Evolutionary conservation across 2,888 invertebrate species (phyloP).

Genomic region (Myopa tessellatipennis): DNA sequence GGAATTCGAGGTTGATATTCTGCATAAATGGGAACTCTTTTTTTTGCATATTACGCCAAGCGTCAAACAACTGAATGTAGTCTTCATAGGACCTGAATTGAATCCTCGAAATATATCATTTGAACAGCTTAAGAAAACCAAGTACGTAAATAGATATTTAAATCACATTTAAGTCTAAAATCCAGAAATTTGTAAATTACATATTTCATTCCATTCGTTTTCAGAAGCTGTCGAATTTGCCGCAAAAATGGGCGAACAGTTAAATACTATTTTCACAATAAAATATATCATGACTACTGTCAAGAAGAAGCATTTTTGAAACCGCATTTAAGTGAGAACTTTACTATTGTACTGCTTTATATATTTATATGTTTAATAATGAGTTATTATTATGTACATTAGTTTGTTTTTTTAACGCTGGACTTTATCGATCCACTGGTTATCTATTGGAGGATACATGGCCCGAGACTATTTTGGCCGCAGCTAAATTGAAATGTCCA

Average conservation of each 20-base stretch:
- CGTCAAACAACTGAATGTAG: constrained; percentile 71
- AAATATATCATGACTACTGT: constrained; percentile 71
- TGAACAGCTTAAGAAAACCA: constrained; percentile 72
- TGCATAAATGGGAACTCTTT: constrained; percentile 79
- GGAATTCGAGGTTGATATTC: constrained; percentile 77
- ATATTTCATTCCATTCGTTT: constrained; percentile 41
- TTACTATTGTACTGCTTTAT: not conserved
- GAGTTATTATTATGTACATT: not conserved
- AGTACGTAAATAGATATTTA: constrained; percentile 61
- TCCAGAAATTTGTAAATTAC: constrained; percentile 8
- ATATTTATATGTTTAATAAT: not conserved
- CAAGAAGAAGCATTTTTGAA: constrained; percentile 63
- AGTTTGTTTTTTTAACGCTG: constrained; percentile 81
- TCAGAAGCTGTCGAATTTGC: constrained; percentile 71
- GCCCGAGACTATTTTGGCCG: constrained; percentile 74
- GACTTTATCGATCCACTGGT: constrained; percentile 76
- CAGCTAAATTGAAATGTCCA: constrained; percentile 72
- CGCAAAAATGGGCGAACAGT: constrained; percentile 69
- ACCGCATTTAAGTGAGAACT: constrained; percentile 72
- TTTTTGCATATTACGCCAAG: constrained; percentile 75
- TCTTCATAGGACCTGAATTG: constrained; percentile 76
- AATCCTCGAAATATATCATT: constrained; percentile 72
- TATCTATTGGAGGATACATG: constrained; percentile 75
- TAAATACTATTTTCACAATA: constrained; percentile 69
- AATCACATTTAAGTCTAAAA: not conserved